Evolutionary conservation across 2,797 vertebrate species (phyloP).

Genomic region (Momotus momota): DNA sequence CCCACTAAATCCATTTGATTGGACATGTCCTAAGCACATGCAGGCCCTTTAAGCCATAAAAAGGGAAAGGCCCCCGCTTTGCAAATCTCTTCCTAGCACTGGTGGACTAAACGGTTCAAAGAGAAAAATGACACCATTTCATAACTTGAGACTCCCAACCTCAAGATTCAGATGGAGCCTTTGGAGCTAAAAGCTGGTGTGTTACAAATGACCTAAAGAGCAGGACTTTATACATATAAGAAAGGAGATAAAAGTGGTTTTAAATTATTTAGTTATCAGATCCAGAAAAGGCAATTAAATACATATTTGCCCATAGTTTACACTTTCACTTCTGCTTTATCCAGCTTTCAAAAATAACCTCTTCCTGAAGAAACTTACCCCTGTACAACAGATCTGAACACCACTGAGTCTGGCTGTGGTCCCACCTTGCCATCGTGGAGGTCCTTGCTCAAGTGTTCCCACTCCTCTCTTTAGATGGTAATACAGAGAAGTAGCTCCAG

Average conservation of each 20-base stretch:
- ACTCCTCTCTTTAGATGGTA: neutral
- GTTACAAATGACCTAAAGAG: neutral
- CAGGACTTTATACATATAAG: neutral
- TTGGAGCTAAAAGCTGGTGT: neutral
- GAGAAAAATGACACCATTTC: neutral
- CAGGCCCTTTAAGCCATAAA: neutral
- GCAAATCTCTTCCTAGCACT: neutral
- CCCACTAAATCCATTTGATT: slow-evolving; percentile 39
- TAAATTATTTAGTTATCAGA: neutral
- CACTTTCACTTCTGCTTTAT: neutral
- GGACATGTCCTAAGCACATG: slow-evolving; percentile 16
- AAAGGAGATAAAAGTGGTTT: neutral
- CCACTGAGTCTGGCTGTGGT: neutral
- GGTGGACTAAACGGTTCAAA: neutral
- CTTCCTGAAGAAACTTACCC: neutral
- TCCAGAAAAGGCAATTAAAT: neutral
- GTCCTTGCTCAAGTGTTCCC: neutral
- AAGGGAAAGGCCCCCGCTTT: neutral
- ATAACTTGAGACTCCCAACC: neutral
- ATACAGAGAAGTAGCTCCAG: neutral
- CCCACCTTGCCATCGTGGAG: neutral
- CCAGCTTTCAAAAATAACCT: neutral
- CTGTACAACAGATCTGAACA: neutral
- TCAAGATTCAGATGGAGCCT: neutral
- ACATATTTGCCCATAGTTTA: neutral